Base-by-base conservation (phyloP, 2,797 vertebrate genomes). In the Arctocebus calabarensis region DNA sequence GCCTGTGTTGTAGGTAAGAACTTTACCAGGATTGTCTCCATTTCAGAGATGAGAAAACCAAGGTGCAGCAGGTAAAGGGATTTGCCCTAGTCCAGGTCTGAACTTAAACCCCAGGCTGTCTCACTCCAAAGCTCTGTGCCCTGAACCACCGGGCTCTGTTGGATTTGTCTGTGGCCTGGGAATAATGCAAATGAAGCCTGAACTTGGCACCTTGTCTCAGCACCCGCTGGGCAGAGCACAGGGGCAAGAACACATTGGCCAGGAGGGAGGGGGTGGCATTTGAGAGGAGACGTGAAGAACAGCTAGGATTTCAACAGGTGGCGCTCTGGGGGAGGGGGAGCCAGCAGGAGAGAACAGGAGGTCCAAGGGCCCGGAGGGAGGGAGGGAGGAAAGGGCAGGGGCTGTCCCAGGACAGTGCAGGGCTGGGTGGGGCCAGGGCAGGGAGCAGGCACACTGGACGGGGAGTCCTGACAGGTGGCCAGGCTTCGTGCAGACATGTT, bases 381-480 rank as follows among this genome's bases (percentile, higher is more conserved):
- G n/a, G 66, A 62, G 55, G 57, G 3, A 2, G 34, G 79, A 74
- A 73, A 29, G 34, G 66, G 43, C 25, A 40, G 71, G 16, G 20
- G n/a, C 75, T 48, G 23, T 13, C 34, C 40, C 52, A 71, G 77
- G 87, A 61, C 73, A 83, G 10, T 1, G 3, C 32, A 48, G 52
- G 79, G 62, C 43, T 3, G 0, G 22, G 13, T 34, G 27, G 70
- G 85, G 37, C 40, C 20, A 16, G 82, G 59, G 20, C 10, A 3
- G 0, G 4, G 45, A 32, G 48, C 71, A 43, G 0, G 2, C 4
- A n/a, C 27, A 1, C 7, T 57, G 52, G 13, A 13, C 34, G 2
- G 32, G 4, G 34, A 37, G 10, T 27, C 22, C 45, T 2, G 9
- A 61, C 16, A 3, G 8, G 25, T 19, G 20, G 13, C 16, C 9